These are phyloP conservation scores for Drosophila kepulauana DNA, from an alignment of 1,140 invertebrate genomes.

Conservation along the genomic window DNA sequence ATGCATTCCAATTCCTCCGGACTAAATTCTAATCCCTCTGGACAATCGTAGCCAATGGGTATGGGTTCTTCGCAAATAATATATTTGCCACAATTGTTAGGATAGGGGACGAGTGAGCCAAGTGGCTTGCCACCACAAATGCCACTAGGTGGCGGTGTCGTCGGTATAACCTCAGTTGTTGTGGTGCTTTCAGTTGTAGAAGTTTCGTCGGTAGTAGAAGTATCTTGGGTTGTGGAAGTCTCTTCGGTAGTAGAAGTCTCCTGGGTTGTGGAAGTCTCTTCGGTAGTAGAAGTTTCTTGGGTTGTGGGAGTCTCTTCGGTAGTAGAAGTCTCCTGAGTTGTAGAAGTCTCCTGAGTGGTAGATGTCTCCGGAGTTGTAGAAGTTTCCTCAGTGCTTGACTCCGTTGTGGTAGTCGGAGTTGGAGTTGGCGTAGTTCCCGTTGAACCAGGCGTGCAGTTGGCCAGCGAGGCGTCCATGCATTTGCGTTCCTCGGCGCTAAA, in stretches of 20 bases:
- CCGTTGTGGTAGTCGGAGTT: conserved; percentile 10
- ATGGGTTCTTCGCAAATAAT: conserved; percentile 65
- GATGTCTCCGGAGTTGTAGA: neutral
- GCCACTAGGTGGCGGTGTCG: conserved; percentile 42
- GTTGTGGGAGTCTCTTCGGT: conserved; percentile 33
- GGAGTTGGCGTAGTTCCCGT: conserved; percentile 15
- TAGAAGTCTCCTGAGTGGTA: neutral
- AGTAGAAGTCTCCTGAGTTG: conserved; percentile 4
- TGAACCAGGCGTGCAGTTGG: conserved; percentile 54
- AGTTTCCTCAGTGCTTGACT: neutral
- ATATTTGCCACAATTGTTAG: conserved; percentile 69
- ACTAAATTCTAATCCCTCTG: conserved; percentile 64
- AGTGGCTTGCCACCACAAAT: conserved; percentile 53
- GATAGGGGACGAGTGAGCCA: conserved; percentile 61
- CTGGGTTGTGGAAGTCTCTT: neutral
- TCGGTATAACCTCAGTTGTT: conserved; percentile 29
- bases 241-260: conserved; percentile 19
- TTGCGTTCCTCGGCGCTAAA: conserved; percentile 45
- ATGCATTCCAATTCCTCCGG: conserved; percentile 58
- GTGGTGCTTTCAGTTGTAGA: conserved; percentile 13
- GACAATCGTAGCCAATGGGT: conserved; percentile 67
- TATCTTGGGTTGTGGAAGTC: conserved; percentile 9
- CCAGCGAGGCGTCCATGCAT: conserved; percentile 58
- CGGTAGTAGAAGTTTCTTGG: neutral
- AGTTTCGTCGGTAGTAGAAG: conserved; percentile 13